Evolutionary conservation across 2,113 vertebrate species (phyloP), one percentile per base, ranked within the genome.

Genomic region (Caretta caretta): DNA sequence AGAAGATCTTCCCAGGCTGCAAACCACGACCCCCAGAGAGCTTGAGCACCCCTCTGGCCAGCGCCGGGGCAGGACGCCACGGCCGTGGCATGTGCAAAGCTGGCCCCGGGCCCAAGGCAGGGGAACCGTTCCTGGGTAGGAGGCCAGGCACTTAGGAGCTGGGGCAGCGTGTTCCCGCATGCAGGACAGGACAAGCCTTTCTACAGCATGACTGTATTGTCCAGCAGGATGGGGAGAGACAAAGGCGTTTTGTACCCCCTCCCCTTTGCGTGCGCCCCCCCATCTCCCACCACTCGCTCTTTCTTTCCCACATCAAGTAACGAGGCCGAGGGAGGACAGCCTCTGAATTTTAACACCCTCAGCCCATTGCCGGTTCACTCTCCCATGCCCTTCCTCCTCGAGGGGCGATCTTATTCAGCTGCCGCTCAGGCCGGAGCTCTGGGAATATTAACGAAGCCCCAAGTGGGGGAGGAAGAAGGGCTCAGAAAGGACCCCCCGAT

Each of bases 161-260:
- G 24, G 11, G 75, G 42, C 42, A 27, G 75, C 42, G 42, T 78
- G 75, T 78, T 78, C 75, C 75, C 42, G 48, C 24, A 27, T 22
- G 9, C 62, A n/a, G 62, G 17, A n/a, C 65, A 38, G 65, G n/a
- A 38, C 42, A 5, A 7, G 72, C 22, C 42, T 38, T 76, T 76
- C 72, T 75, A 25, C 24, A 75, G 69, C 69, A 11, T 42, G 69
- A 24, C 8, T 89, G 29, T 10, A 20, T 57, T 82, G 12, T 57
- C 88, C 93, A 12, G 92, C 65, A 0, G 92, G 94, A 94, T 93
- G 91, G 79, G 0, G 62, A 78, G 38, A 10, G 87, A 97, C 97
- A 97, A 97, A 96, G 93, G 95, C 91, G 91, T 95, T 96, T 96
- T 97, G 96, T 97, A 62, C 96, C 89, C 35, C 2, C 79, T 78